phyloP scores from a whole-genome alignment of 2,113 vertebrate species.

The Collichthys lucidus region DNA sequence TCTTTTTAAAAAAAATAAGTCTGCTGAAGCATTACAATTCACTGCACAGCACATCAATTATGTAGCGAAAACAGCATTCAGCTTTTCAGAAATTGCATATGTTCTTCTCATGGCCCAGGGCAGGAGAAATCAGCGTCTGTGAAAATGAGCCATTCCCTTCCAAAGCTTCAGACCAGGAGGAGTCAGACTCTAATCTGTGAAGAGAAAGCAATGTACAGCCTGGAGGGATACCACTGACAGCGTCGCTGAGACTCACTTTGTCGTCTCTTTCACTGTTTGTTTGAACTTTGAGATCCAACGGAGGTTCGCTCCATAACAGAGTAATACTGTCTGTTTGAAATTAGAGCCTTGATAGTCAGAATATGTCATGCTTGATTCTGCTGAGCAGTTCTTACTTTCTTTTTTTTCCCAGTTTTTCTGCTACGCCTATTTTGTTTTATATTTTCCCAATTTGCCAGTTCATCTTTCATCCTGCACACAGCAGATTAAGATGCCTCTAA shows the following conservation, averaged over 20 bases:
- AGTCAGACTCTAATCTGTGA: conserved; percentile 73
- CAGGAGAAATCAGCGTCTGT: conserved; percentile 54
- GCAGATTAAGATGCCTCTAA: background rate
- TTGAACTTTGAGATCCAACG: conserved; percentile 59
- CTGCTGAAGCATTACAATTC: conserved; percentile 35
- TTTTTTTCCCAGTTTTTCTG: background rate
- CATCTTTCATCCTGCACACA: background rate
- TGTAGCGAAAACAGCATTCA: conserved; percentile 35
- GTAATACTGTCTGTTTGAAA: conserved; percentile 50
- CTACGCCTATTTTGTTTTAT: background rate
- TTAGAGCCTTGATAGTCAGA: conserved; percentile 39
- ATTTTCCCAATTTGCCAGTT: background rate
- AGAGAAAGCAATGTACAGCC: conserved; percentile 65
- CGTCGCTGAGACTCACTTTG: conserved; percentile 50
- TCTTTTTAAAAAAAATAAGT: background rate
- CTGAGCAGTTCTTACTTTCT: background rate
- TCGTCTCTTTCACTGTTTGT: conserved; percentile 60
- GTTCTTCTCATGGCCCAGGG: conserved; percentile 58
- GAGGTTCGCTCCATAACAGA: conserved; percentile 39
- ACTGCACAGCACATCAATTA: conserved; percentile 56
- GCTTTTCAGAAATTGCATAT: conserved; percentile 57
- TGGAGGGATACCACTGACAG: conserved; percentile 62
- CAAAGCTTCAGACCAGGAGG: conserved; percentile 66
- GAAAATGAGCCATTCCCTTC: conserved; percentile 63
- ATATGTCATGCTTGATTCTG: conserved; percentile 24